These are phyloP conservation scores for Mus pahari DNA, from an alignment of 2,113 vertebrate genomes.

Conservation along the genomic window DNA sequence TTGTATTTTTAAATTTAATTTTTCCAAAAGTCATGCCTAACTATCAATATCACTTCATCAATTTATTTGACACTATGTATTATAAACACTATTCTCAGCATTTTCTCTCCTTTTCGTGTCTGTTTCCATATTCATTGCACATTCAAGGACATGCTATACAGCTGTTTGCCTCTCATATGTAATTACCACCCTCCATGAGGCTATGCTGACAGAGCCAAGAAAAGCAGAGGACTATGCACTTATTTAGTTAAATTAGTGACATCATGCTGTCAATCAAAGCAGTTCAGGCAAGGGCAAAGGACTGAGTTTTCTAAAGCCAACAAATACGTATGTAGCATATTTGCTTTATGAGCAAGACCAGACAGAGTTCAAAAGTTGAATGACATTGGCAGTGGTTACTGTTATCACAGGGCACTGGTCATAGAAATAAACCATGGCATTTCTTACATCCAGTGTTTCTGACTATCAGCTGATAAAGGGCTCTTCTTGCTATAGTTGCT, in stretches of 20 bases:
- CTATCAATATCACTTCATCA: slow-evolving; percentile 38
- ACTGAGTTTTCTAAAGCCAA: slow-evolving; percentile 42
- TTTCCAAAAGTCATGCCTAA: slow-evolving; percentile 28
- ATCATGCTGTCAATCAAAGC: slow-evolving; percentile 43
- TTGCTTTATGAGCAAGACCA: slow-evolving; percentile 32
- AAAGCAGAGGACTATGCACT: slow-evolving; percentile 25
- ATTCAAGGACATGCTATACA: slow-evolving; percentile 31
- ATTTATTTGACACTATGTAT: slow-evolving; percentile 38
- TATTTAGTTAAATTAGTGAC: slow-evolving; percentile 60
- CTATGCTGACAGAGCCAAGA: slow-evolving; percentile 30
- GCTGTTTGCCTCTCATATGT: slow-evolving; percentile 40
- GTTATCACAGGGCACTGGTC: not conserved
- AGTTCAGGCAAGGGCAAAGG: not conserved
- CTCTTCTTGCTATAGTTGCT: not conserved
- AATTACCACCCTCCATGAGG: slow-evolving; percentile 33
- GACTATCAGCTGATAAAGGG: not conserved
- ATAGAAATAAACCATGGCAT: slow-evolving; percentile 13
- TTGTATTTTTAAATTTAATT: slow-evolving; percentile 27
- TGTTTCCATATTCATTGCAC: slow-evolving; percentile 55
- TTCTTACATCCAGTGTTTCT: not conserved
- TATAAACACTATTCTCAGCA: slow-evolving; percentile 24
- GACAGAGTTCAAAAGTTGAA: slow-evolving; percentile 40
- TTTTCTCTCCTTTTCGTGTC: slow-evolving; percentile 1
- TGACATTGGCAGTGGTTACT: not conserved
- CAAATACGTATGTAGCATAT: slow-evolving; percentile 17